Percentiles rank a stretch among this genome's conserved stretches.
These are phyloP conservation scores for Papilio glaucus DNA, from an alignment of 1,140 invertebrate species.

Conservation along the genomic window DNA sequence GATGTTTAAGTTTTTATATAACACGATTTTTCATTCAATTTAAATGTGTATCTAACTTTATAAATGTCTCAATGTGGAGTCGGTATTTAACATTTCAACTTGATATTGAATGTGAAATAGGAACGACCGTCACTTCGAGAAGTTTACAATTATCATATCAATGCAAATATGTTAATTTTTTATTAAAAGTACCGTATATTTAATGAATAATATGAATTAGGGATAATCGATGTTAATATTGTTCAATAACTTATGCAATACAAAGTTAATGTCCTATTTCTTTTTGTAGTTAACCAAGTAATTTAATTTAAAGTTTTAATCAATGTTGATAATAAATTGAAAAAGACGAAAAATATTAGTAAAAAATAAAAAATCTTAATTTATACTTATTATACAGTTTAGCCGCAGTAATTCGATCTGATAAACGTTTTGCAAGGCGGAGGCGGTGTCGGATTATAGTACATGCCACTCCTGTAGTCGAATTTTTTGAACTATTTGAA, in stretches of 20 bases:
- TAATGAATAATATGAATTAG: background rate
- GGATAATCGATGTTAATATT: slow-evolving; percentile 5
- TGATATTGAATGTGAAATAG: background rate
- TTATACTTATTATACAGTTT: too few species aligned
- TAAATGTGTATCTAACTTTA: background rate
- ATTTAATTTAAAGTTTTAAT: too few species aligned
- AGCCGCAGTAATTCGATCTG: too few species aligned
- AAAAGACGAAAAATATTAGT: too few species aligned
- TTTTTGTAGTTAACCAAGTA: background rate
- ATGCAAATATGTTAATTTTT: slow-evolving; percentile 25
- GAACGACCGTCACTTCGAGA: background rate
- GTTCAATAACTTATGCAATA: background rate
- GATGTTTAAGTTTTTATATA: slow-evolving; percentile 17
- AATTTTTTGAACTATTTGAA: too few species aligned
- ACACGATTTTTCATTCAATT: background rate
- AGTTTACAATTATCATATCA: slow-evolving; percentile 27
- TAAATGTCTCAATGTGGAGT: slow-evolving; percentile 22
- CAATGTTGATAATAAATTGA: too few species aligned
- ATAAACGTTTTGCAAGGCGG: too few species aligned
- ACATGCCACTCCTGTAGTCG: too few species aligned
- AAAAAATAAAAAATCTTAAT: too few species aligned
- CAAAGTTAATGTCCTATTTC: background rate
- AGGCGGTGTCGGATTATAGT: too few species aligned
- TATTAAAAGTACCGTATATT: background rate
- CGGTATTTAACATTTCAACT: slow-evolving; percentile 2